phyloP scores from a whole-genome alignment of 1,140 invertebrate genomes.

The Homalodisca vitripennis region DNA sequence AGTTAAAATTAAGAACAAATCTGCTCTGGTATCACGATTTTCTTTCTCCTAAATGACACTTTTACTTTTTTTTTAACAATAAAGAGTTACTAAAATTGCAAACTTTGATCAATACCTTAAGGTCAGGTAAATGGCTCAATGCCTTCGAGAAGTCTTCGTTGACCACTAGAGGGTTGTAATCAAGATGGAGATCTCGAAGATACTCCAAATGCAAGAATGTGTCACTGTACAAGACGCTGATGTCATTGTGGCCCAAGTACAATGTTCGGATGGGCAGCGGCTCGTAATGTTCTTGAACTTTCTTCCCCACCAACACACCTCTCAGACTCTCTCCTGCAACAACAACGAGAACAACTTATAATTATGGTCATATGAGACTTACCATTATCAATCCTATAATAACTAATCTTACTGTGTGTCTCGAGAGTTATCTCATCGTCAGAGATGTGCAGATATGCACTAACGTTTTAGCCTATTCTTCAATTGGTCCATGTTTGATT shows the following conservation, averaged over 20 bases:
- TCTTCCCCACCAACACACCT: slow-evolving; percentile 10
- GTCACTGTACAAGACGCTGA: background rate
- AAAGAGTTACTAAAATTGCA: too few relatives aligned
- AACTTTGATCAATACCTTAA: too few relatives aligned
- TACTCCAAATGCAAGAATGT: slow-evolving; percentile 7
- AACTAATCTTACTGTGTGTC: too few relatives aligned
- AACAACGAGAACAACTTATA: background rate
- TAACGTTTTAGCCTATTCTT: too few relatives aligned
- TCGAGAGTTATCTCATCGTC: background rate
- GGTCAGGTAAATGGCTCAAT: background rate
- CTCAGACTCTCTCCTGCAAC: slow-evolving; percentile 1
- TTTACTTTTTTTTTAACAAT: too few relatives aligned
- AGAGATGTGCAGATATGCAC: too few relatives aligned
- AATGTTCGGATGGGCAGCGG: slow-evolving; percentile 6
- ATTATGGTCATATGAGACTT: too few relatives aligned
- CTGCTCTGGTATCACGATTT: too few relatives aligned
- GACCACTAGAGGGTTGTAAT: slow-evolving; percentile 4
- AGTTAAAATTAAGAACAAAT: too few relatives aligned
- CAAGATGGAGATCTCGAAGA: slow-evolving; percentile 5
- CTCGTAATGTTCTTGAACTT: background rate
- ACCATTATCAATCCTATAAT: too few relatives aligned
- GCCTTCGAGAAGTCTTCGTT: background rate
- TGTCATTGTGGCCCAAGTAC: slow-evolving; percentile 18
- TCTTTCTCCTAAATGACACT: too few relatives aligned
- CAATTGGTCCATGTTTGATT: too few relatives aligned